Evolutionary conservation across 2,888 invertebrate species (phyloP).

Genomic region (Fragum sueziense): DNA sequence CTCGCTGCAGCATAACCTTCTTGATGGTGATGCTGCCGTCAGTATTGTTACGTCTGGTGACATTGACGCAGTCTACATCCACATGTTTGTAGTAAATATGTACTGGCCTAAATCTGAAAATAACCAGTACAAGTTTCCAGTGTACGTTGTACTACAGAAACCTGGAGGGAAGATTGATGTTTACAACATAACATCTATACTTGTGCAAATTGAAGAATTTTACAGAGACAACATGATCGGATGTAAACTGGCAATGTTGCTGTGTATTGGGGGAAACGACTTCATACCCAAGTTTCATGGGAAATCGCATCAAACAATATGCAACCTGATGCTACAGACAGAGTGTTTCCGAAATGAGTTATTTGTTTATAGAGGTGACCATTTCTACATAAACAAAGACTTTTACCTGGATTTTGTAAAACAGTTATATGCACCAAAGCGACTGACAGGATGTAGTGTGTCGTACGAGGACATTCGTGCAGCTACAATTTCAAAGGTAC

Average conservation of each 20-base stretch:
- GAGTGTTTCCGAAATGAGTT: background rate
- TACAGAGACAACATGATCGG: background rate
- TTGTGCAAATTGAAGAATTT: background rate
- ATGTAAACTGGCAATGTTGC: constrained; percentile 1
- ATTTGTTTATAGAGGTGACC: background rate
- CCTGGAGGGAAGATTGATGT: constrained; percentile 7
- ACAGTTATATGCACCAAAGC: background rate
- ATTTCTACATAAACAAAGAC: background rate
- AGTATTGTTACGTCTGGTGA: constrained; percentile 22
- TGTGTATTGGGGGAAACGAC: constrained; percentile 26
- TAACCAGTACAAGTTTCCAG: background rate
- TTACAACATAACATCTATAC: constrained; percentile 18
- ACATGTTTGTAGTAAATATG: background rate
- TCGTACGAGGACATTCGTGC: background rate
- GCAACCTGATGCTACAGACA: background rate
- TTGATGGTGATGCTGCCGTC: constrained; percentile 4
- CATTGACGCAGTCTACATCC: constrained; percentile 19
- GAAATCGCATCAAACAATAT: background rate
- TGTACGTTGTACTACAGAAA: constrained; percentile 17
- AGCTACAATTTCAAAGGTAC: background rate
- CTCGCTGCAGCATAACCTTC: background rate
- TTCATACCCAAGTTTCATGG: constrained; percentile 16
- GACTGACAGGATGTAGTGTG: background rate
- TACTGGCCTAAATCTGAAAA: background rate
- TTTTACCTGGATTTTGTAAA: background rate